Base-by-base conservation (phyloP, 1,140 invertebrate genomes). In the Bombus fervidus region DNA sequence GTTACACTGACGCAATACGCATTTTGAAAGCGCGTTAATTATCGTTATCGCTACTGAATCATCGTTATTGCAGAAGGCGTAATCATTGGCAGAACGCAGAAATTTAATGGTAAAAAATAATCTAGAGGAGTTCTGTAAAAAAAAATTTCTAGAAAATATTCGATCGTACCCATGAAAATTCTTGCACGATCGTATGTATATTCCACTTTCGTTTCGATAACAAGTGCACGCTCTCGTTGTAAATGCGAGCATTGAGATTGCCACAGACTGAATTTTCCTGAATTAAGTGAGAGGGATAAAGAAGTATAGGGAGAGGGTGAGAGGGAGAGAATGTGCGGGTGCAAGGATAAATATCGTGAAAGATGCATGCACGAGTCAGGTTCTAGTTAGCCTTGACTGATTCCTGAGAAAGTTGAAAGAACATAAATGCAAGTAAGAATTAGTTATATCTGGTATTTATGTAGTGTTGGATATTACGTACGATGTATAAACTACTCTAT, bases 341-440 rank as follows among this genome's bases (percentile, higher is more conserved):
- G 59, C 59, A 62, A 62, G 59, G 59, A 62, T 62, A 62, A 62
- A 62, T 62, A 62, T 62, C 28, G 59, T 13, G 59, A n/a, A n/a
- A 62, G 59, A 62, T 62, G 28, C 59, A 62, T 62, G 28, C 28
- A 13, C 59, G 28, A 62, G 59, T 62, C 59, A n/a, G 59, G 28
- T 62, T 62, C 59, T 62, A 62, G 59, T 62, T 62, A 62, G 59
- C 59, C 59, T 62, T 62, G 59, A n/a, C 59, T 62, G 28, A 62
- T 28, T 62, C 59, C 59, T 62, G 59, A 62, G 59, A n/a, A n/a
- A 62, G 59, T 62, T 62, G 59, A n/a, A 62, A n/a, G 28, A 62
- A 62, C 59, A 62, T 28, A 62, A 62, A 62, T n/a, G 28, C 28
- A 28, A 62, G 59, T 62, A n/a, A 62, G 28, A 5, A n/a, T 62